Conservation (phyloP, 2,888 invertebrate genomes). For the Meliscaeva auricollis region DNA sequence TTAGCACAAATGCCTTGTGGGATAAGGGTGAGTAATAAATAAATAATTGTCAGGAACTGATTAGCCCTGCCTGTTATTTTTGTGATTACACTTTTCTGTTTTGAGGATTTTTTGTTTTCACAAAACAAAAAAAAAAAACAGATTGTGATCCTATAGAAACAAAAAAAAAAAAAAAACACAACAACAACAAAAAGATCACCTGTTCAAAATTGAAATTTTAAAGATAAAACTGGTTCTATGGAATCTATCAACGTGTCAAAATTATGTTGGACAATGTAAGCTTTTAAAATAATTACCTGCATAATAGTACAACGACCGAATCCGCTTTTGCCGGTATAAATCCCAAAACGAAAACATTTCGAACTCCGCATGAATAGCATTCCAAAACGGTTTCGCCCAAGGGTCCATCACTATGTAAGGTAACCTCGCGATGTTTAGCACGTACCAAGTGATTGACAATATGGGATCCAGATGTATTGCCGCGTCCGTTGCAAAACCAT, state of each 20-base stretch:
- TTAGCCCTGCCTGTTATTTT: too few relatives aligned
- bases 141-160: too few relatives aligned
- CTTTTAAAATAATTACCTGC: slow-evolving; percentile 85
- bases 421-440: slow-evolving; percentile 99
- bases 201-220: too few relatives aligned
- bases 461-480: slow-evolving; percentile 98
- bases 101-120: too few relatives aligned
- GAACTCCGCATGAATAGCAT: slow-evolving; percentile 99
- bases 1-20: too few relatives aligned
- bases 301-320: slow-evolving; percentile 98
- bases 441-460: slow-evolving; percentile 99
- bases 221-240: slow-evolving; percentile 7
- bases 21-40: too few relatives aligned
- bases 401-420: slow-evolving; percentile 98
- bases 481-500: slow-evolving; percentile 99
- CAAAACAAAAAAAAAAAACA: too few relatives aligned
- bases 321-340: slow-evolving; percentile 99
- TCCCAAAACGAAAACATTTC: slow-evolving; percentile 99
- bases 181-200: too few relatives aligned
- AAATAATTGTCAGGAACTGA: too few relatives aligned
- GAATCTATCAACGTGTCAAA: slow-evolving; percentile 18
- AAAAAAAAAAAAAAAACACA: too few relatives aligned
- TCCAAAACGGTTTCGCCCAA: slow-evolving; percentile 98
- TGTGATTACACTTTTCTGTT: too few relatives aligned
- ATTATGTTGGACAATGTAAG: not conserved